Percentiles rank a stretch among this genome's conserved stretches.
These are phyloP conservation scores for Camponotus floridanus DNA, from an alignment of 1,140 invertebrate genomes.

Conservation along the genomic window DNA sequence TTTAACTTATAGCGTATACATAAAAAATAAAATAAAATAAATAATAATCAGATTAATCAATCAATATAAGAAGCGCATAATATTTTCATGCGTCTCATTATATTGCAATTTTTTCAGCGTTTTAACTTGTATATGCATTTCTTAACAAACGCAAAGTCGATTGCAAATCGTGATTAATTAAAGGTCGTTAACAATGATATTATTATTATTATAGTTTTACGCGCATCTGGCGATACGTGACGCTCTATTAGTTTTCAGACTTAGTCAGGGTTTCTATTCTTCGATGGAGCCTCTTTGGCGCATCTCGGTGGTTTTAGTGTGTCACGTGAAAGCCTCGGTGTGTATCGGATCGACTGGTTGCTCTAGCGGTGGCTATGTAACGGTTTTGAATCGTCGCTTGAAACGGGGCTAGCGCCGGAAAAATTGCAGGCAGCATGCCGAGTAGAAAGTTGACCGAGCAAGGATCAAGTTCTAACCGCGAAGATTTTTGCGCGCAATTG, in stretches of 20 bases:
- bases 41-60: not conserved
- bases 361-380: constrained; percentile 51
- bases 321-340: constrained; percentile 72
- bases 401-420: constrained; percentile 70
- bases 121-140: no score
- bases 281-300: not conserved
- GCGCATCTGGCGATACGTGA: not conserved
- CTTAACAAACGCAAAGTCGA: not conserved
- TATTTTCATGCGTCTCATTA: not conserved
- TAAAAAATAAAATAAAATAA: not conserved
- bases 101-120: not conserved
- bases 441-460: constrained; percentile 69
- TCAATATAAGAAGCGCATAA: not conserved
- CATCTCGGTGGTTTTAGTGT: constrained; percentile 70
- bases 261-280: not conserved
- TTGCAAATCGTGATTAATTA: not conserved
- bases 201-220: constrained; percentile 11
- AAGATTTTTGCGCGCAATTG: constrained; percentile 21
- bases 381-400: constrained; percentile 66
- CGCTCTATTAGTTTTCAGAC: constrained; percentile 49
- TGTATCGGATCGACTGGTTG: constrained; percentile 63
- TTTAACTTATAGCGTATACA: not conserved
- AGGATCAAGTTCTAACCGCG: constrained; percentile 55
- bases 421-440: constrained; percentile 63
- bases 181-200: not conserved